A percentile compares a stretch with the other conserved stretches of the same genome.
Conservation (phyloP, 2,888 invertebrate species). For the Melipona bicolor region DNA sequence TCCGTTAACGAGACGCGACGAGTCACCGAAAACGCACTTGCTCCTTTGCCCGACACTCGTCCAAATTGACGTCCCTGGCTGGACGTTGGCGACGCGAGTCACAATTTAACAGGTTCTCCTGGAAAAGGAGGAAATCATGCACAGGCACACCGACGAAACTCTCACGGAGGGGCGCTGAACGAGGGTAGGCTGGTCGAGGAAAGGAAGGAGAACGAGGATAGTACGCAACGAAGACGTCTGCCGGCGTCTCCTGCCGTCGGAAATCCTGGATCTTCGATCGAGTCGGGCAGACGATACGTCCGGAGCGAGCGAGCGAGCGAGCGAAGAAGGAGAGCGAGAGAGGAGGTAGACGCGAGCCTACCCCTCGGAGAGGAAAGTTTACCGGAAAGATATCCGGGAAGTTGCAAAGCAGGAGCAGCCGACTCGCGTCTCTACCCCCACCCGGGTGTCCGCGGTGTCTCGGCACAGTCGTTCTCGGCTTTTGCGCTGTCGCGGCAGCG, state of each 20-base stretch:
- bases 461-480: slow-evolving; percentile 61
- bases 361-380: slow-evolving; percentile 75
- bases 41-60: slow-evolving; percentile 26
- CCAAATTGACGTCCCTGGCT: slow-evolving; percentile 24
- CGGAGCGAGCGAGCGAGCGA: slow-evolving; percentile 56
- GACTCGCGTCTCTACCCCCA: slow-evolving; percentile 64
- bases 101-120: slow-evolving; percentile 45
- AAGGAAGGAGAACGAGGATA: slow-evolving; percentile 33
- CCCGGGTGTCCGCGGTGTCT: slow-evolving; percentile 20
- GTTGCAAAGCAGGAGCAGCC: slow-evolving; percentile 68
- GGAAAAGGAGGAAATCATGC: slow-evolving; percentile 47
- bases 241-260: slow-evolving; percentile 72
- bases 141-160: slow-evolving; percentile 51
- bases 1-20: slow-evolving; percentile 18
- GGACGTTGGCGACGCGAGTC: slow-evolving; percentile 34
- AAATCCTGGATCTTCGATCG: slow-evolving; percentile 78
- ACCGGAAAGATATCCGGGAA: slow-evolving; percentile 82
- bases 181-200: slow-evolving; percentile 2
- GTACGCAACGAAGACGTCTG: slow-evolving; percentile 57
- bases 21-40: slow-evolving; percentile 33
- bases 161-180: not conserved
- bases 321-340: slow-evolving; percentile 41
- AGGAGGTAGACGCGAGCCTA: slow-evolving; percentile 45
- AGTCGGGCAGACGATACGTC: slow-evolving; percentile 73
- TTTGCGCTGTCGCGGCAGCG: slow-evolving; percentile 69